phyloP scores from a whole-genome alignment of 2,888 invertebrate species.

The Temnothorax rugatulus region DNA sequence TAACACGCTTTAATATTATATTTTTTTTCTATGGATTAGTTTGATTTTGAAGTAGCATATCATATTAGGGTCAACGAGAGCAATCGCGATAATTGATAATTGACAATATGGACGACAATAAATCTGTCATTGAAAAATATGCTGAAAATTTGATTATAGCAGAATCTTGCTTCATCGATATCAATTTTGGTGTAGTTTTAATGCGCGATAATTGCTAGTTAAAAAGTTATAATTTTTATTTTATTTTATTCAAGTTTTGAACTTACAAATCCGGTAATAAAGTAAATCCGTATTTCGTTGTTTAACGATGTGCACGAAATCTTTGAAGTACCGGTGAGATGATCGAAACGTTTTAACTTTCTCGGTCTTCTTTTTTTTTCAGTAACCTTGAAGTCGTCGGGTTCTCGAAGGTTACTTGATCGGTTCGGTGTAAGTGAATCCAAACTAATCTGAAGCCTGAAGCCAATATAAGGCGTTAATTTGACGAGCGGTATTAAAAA shows the following conservation, averaged over 20 bases:
- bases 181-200: not conserved
- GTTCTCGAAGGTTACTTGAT: constrained; percentile 66
- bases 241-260: not conserved
- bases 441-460: constrained; percentile 61
- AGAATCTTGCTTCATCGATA: not conserved
- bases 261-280: not conserved
- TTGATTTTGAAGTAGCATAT: not conserved
- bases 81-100: not conserved
- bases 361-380: constrained; percentile 56
- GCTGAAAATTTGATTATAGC: not conserved
- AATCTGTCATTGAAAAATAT: not conserved
- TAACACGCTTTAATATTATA: not conserved
- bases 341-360: constrained; percentile 30
- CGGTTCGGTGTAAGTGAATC: constrained; percentile 69
- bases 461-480: constrained; percentile 50
- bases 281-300: not conserved
- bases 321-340: constrained; percentile 28
- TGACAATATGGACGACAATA: not conserved
- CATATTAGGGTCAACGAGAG: not conserved
- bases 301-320: constrained; percentile 10
- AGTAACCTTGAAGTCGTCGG: constrained; percentile 66
- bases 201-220: not conserved
- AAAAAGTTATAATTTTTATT: not conserved
- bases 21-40: not conserved
- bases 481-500: constrained; percentile 31